Evolutionary conservation across 2,113 vertebrate genomes (phyloP).

Genomic region (Cichladusa arquata): DNA sequence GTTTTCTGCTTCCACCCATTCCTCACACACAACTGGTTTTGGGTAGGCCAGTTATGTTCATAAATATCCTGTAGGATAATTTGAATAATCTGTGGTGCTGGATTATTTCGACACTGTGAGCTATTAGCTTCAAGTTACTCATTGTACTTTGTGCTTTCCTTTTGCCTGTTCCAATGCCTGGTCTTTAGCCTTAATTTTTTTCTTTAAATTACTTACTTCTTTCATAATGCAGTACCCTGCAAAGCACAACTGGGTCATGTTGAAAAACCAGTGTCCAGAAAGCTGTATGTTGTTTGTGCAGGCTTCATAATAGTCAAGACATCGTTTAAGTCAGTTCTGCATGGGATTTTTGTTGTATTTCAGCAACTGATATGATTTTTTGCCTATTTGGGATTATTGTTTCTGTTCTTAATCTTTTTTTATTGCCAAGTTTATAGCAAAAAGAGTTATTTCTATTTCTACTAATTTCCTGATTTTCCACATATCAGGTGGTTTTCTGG

Average conservation of each 20-base stretch:
- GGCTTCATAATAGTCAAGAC: neutral
- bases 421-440: neutral
- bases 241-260: neutral
- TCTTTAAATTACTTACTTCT: neutral
- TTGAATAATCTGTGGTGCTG: neutral
- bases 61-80: neutral
- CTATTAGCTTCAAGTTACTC: neutral
- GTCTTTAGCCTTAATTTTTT: neutral
- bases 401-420: neutral
- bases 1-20: neutral
- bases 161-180: neutral
- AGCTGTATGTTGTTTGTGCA: neutral
- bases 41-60: neutral
- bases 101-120: neutral
- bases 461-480: neutral
- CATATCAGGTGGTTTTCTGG: neutral
- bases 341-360: fast-evolving
- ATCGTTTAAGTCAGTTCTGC: fast-evolving
- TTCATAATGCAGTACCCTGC: neutral
- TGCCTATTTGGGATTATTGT: neutral
- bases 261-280: neutral
- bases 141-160: neutral
- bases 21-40: neutral
- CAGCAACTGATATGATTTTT: neutral
- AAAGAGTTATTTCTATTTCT: neutral